Conservation (phyloP, 2,888 invertebrate genomes). For the Lobophora halterata region DNA sequence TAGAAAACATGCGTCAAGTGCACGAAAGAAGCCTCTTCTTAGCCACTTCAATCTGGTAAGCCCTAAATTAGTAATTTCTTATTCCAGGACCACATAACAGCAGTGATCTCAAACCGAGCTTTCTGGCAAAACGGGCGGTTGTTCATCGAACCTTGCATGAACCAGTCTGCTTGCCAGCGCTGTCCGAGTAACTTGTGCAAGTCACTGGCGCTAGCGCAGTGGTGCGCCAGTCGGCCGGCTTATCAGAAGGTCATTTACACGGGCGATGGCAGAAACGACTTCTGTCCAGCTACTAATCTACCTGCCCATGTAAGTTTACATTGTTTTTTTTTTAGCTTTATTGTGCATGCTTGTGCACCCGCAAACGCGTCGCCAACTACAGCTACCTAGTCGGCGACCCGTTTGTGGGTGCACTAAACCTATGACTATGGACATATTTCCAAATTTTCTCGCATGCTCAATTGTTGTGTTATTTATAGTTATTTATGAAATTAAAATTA, state of each 20-base stretch:
- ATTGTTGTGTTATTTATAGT: no score
- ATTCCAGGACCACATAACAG: slow-evolving; percentile 55
- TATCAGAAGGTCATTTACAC: slow-evolving; percentile 50
- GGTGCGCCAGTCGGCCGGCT: slow-evolving; percentile 36
- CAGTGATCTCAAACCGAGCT: slow-evolving; percentile 62
- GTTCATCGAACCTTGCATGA: slow-evolving; percentile 68
- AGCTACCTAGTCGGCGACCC: no score
- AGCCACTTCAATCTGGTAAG: no score
- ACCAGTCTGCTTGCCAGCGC: slow-evolving; percentile 50
- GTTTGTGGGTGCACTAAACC: no score
- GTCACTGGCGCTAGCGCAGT: slow-evolving; percentile 58
- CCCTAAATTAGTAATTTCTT: no score
- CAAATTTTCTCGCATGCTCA: no score
- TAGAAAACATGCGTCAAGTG: no score
- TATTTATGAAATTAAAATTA: no score
- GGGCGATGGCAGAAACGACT: slow-evolving; percentile 70
- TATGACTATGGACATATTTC: no score
- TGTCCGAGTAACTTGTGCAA: slow-evolving; percentile 72
- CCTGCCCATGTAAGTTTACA: slow-evolving; percentile 52
- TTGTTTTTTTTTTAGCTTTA: neutral
- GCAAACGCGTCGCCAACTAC: neutral
- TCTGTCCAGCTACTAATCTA: slow-evolving; percentile 56
- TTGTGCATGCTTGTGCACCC: neutral
- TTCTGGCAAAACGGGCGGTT: slow-evolving; percentile 61
- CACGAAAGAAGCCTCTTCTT: no score